phyloP scores from a whole-genome alignment of 2,113 vertebrate genomes.

The Odontophorus gujanensis region DNA sequence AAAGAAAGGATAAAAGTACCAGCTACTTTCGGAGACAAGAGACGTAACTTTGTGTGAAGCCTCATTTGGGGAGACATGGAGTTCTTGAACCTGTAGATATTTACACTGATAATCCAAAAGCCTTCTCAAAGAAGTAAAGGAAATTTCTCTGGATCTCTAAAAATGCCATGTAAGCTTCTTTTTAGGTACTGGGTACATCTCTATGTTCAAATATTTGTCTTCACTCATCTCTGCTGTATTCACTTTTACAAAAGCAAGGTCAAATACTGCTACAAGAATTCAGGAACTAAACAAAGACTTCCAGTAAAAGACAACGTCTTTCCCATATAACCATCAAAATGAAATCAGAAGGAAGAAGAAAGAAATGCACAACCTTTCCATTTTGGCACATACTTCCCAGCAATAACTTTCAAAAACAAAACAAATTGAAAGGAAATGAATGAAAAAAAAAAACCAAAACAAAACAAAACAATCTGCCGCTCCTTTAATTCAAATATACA shows the following conservation, averaged over 20 bases:
- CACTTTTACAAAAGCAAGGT: neutral
- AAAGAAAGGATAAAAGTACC: neutral
- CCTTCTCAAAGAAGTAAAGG: neutral
- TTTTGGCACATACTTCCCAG: neutral
- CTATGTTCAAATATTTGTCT: neutral
- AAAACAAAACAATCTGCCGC: neutral
- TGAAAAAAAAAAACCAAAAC: neutral
- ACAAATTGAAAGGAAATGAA: too few species aligned
- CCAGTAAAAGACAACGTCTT: neutral
- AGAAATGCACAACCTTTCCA: neutral
- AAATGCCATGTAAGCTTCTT: neutral
- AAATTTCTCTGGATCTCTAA: neutral
- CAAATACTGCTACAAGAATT: neutral
- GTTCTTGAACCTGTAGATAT: neutral
- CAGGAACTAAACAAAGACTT: neutral
- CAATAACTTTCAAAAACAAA: neutral
- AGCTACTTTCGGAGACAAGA: neutral
- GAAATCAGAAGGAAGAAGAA: neutral
- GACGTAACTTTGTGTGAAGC: neutral
- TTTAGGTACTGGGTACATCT: neutral
- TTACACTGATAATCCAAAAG: neutral
- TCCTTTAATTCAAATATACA: neutral
- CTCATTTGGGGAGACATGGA: fast-evolving
- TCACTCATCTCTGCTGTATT: neutral
- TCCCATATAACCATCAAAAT: neutral